Percentiles rank a stretch among this genome's conserved stretches.
phyloP scores from a whole-genome alignment of 2,113 vertebrate species.

The Hirundichthys speculiger region DNA sequence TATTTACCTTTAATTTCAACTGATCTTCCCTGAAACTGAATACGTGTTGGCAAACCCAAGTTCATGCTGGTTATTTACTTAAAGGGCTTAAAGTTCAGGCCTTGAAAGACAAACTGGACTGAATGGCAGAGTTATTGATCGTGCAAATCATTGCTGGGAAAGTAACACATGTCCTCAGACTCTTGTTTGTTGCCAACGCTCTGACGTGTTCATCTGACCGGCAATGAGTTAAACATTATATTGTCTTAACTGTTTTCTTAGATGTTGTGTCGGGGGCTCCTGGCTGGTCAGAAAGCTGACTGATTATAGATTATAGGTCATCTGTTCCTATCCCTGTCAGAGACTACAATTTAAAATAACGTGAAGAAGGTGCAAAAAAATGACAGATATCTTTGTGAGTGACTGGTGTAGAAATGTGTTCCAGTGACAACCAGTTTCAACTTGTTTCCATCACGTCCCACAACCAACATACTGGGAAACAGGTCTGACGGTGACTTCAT shows the following conservation, averaged over 20 bases:
- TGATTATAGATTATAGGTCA: no score
- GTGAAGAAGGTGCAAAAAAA: background rate
- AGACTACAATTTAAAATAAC: background rate
- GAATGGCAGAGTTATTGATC: slow-evolving; percentile 42
- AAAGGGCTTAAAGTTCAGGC: slow-evolving; percentile 61
- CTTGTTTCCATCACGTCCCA: slow-evolving; percentile 45
- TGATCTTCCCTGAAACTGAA: slow-evolving; percentile 11
- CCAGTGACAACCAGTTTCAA: slow-evolving; percentile 45
- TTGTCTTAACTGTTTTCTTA: no score
- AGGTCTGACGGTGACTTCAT: slow-evolving; percentile 26
- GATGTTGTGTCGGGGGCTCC: no score
- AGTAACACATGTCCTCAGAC: background rate
- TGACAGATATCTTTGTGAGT: background rate
- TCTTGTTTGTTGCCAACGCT: no score
- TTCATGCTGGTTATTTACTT: slow-evolving; percentile 43
- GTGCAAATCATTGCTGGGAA: slow-evolving; percentile 1
- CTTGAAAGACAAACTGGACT: slow-evolving; percentile 23
- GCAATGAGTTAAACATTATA: background rate
- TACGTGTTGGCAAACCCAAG: slow-evolving; percentile 10
- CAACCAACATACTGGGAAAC: slow-evolving; percentile 27
- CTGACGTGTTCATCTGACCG: background rate
- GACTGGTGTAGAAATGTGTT: slow-evolving; percentile 1
- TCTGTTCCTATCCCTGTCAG: no score
- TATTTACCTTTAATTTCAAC: background rate
- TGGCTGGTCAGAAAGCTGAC: no score